A percentile compares a stretch with the other conserved stretches of the same genome.
Evolutionary conservation across 2,888 invertebrate species (phyloP).

Genomic region (Lasioglossum pauxillum): DNA sequence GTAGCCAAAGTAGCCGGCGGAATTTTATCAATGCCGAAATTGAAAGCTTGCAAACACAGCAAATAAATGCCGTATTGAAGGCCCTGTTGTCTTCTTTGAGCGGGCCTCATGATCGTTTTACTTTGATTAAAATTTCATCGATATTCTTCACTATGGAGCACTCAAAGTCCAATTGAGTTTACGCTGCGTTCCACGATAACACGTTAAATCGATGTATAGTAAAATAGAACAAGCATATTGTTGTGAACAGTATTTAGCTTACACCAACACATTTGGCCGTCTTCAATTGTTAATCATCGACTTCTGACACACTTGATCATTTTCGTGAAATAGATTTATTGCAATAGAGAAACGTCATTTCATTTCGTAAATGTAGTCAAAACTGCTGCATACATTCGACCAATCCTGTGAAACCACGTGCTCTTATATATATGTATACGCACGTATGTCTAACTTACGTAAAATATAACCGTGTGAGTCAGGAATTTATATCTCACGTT

Average conservation of each 20-base stretch:
- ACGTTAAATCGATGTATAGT: not conserved
- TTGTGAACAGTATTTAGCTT: not conserved
- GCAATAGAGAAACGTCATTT: not conserved
- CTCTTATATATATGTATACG: not conserved
- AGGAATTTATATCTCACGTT: not conserved
- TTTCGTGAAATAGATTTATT: not conserved
- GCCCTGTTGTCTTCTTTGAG: constrained; percentile 78
- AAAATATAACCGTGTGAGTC: not conserved
- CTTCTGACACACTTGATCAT: not conserved
- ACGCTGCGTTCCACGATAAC: not conserved
- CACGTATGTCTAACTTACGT: not conserved
- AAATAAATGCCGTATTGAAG: constrained; percentile 80
- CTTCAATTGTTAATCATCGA: not conserved
- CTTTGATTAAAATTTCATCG: not conserved
- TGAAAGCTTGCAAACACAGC: constrained; percentile 79
- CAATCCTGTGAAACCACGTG: constrained; percentile 13
- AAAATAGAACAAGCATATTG: not conserved
- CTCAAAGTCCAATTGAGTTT: not conserved
- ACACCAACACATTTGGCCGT: not conserved
- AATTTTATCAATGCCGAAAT: constrained; percentile 85
- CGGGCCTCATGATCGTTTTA: constrained; percentile 64
- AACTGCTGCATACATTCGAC: not conserved
- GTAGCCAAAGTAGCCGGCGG: constrained; percentile 86
- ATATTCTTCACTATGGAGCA: not conserved
- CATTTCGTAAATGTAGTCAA: not conserved